Conservation (phyloP, 1,140 invertebrate species). For the Andrena cerasifolii region DNA sequence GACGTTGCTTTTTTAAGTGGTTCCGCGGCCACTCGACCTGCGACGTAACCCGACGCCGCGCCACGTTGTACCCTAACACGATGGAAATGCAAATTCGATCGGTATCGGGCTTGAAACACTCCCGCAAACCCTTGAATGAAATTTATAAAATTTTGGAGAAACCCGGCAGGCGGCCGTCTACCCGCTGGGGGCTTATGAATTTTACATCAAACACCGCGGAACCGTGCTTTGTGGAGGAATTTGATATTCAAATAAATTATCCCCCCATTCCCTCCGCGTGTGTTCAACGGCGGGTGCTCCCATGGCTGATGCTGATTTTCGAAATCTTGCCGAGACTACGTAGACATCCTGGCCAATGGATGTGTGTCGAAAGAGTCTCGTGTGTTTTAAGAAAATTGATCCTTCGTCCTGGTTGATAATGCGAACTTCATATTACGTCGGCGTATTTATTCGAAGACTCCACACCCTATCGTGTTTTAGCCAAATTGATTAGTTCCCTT, state of each 20-base stretch:
- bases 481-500: not conserved
- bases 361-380: too few relatives aligned
- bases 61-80: not conserved
- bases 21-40: not conserved
- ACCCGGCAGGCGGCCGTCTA: not conserved
- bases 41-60: not conserved
- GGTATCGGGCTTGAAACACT: constrained; percentile 9
- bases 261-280: not conserved
- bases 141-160: constrained; percentile 33
- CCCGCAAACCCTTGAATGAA: constrained; percentile 1
- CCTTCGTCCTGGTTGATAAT: too few relatives aligned
- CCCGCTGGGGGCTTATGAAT: constrained; percentile 11
- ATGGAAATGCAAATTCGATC: constrained; percentile 35
- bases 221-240: not conserved
- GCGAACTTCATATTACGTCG: too few relatives aligned
- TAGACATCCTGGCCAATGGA: too few relatives aligned
- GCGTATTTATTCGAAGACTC: too few relatives aligned
- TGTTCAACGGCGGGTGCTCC: constrained; percentile 29
- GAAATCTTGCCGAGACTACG: not conserved
- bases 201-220: constrained; percentile 24
- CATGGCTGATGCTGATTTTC: not conserved
- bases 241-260: constrained; percentile 42
- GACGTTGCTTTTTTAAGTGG: constrained; percentile 36
- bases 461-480: not conserved
- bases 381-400: not conserved